A percentile compares a stretch with the other conserved stretches of the same genome.
Evolutionary conservation across 2,113 vertebrate species (phyloP).

Genomic region (Myrmecobius fasciatus): DNA sequence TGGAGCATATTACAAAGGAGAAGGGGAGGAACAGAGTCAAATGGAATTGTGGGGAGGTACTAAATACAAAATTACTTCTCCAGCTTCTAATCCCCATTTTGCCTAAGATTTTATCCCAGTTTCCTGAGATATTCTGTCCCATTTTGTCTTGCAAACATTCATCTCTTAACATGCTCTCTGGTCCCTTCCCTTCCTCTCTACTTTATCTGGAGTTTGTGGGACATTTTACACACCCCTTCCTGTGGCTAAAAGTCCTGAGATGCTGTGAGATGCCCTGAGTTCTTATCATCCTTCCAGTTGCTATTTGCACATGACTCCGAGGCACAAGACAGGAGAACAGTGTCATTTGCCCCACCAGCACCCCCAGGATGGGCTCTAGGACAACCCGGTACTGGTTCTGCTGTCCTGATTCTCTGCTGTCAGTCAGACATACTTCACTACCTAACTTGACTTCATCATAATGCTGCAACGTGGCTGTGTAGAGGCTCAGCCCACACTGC

Average conservation of each 20-base stretch:
- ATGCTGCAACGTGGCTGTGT: slow-evolving; percentile 63
- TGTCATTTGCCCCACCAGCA: slow-evolving; percentile 51
- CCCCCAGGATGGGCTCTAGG: slow-evolving; percentile 64
- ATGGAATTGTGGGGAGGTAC: not conserved
- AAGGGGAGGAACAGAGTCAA: not conserved
- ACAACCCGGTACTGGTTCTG: slow-evolving; percentile 52
- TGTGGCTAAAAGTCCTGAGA: slow-evolving; percentile 50
- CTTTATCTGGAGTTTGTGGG: slow-evolving; percentile 59
- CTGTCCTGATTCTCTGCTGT: slow-evolving; percentile 57
- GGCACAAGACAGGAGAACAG: slow-evolving; percentile 40
- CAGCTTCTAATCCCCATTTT: not conserved
- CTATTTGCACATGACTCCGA: slow-evolving; percentile 41
- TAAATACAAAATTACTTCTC: not conserved
- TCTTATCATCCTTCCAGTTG: slow-evolving; percentile 55
- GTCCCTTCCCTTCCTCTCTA: not conserved
- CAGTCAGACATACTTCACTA: slow-evolving; percentile 64
- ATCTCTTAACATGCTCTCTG: not conserved
- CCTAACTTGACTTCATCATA: not conserved
- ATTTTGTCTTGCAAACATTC: not conserved
- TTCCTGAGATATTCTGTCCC: not conserved
- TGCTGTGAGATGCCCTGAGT: slow-evolving; percentile 22
- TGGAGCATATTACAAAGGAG: not conserved
- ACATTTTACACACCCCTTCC: slow-evolving; percentile 56
- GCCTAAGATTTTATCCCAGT: not conserved
- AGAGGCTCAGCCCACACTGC: slow-evolving; percentile 62